Conservation (phyloP, 2,888 invertebrate genomes). For the Hololepta plana region DNA sequence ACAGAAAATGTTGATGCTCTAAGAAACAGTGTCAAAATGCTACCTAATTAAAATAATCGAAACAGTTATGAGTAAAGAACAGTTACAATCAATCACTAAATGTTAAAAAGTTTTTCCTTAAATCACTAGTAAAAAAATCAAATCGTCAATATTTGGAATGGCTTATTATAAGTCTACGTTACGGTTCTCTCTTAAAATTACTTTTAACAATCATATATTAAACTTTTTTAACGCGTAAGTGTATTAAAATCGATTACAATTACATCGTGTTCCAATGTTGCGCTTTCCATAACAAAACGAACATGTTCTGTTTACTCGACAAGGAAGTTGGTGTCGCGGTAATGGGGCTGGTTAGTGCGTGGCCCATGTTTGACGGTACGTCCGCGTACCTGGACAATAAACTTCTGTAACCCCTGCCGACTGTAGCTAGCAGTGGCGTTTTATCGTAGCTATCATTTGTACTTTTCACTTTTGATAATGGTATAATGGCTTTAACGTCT, state of each 20-base stretch:
- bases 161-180: too few species aligned
- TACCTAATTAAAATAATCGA: too few species aligned
- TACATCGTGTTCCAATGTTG: slow-evolving; percentile 43
- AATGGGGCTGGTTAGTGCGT: slow-evolving; percentile 23
- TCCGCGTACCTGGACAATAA: slow-evolving; percentile 46
- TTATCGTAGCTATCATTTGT: slow-evolving; percentile 26
- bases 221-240: too few species aligned
- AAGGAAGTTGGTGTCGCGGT: slow-evolving; percentile 5
- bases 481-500: slow-evolving; percentile 48
- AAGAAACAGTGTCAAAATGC: too few species aligned
- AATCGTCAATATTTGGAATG: too few species aligned
- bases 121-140: too few species aligned
- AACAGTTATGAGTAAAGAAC: too few species aligned
- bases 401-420: slow-evolving; percentile 73
- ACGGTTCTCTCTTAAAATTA: too few species aligned
- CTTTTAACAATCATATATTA: too few species aligned
- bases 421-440: slow-evolving; percentile 46
- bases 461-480: slow-evolving; percentile 29
- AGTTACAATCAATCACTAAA: too few species aligned
- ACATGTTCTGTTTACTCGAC: slow-evolving; percentile 29
- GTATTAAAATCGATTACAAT: slow-evolving; percentile 13
- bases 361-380: slow-evolving; percentile 25
- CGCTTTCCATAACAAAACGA: slow-evolving; percentile 53
- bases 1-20: too few species aligned
- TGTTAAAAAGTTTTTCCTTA: too few species aligned